A percentile compares a stretch with the other conserved stretches of the same genome.
Evolutionary conservation across 2,888 invertebrate genomes (phyloP).

Genomic region (Ormia ochracea): DNA sequence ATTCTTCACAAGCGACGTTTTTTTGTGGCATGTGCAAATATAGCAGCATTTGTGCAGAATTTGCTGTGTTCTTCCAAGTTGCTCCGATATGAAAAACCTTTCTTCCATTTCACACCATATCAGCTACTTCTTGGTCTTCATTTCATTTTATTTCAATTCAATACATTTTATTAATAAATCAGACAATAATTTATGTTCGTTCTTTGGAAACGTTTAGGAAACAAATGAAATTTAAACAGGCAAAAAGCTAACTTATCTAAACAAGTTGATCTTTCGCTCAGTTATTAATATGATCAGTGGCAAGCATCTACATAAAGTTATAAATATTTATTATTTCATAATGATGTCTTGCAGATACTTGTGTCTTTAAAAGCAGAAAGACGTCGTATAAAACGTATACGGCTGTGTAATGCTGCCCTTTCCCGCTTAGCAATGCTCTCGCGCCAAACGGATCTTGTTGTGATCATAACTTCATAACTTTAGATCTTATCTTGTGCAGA

Average conservation of each 20-base stretch:
- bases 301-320: slow-evolving; percentile 41
- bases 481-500: slow-evolving; percentile 11
- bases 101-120: slow-evolving; percentile 58
- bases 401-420: neutral
- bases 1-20: slow-evolving; percentile 1
- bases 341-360: slow-evolving; percentile 33
- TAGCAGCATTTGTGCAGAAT: slow-evolving; percentile 11
- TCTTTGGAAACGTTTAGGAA: slow-evolving; percentile 24
- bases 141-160: neutral
- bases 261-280: slow-evolving; percentile 48
- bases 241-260: slow-evolving; percentile 36
- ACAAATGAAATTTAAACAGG: slow-evolving; percentile 10
- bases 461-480: slow-evolving; percentile 8
- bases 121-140: neutral
- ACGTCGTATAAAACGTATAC: neutral
- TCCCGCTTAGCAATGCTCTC: neutral
- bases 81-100: slow-evolving; percentile 12
- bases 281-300: slow-evolving; percentile 53
- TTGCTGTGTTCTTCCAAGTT: slow-evolving; percentile 6
- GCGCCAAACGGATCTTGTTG: neutral
- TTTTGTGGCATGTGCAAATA: neutral
- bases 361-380: neutral
- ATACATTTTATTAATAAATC: slow-evolving; percentile 47
- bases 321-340: slow-evolving; percentile 59
- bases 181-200: slow-evolving; percentile 51